Conservation (phyloP, 2,888 invertebrate species). For the Hofmannophila pseudospretella region DNA sequence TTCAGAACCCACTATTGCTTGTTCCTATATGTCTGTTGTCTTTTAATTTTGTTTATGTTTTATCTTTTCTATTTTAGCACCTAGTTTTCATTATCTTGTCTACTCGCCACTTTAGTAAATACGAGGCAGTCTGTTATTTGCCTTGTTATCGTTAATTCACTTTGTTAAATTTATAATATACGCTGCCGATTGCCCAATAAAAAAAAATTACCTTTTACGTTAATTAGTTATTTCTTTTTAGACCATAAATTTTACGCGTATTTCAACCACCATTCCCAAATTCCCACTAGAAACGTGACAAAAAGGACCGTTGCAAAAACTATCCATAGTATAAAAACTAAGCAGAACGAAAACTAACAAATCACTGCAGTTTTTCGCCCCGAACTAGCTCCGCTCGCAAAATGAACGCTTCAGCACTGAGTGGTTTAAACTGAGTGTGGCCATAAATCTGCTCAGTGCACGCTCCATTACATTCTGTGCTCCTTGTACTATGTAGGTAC, state of each 20-base stretch:
- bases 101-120: no score
- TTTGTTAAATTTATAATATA: no score
- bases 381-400: constrained; percentile 9
- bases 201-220: no score
- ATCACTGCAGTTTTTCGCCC: constrained; percentile 12
- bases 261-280: background rate
- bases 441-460: background rate
- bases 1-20: no score
- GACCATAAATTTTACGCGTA: background rate
- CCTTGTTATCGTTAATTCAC: no score
- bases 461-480: constrained; percentile 6
- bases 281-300: constrained; percentile 1
- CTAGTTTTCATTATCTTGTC: no score
- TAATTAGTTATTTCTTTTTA: background rate
- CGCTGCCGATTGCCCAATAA: no score
- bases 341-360: constrained; percentile 11
- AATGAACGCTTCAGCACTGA: constrained; percentile 13
- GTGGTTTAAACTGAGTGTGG: constrained; percentile 14
- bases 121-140: no score
- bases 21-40: no score
- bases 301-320: constrained; percentile 1
- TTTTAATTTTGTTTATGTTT: no score
- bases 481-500: background rate
- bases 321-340: background rate
- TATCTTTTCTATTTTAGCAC: no score